Base-by-base conservation (phyloP, 2,888 invertebrate genomes). In the Caenorhabditis afra region DNA sequence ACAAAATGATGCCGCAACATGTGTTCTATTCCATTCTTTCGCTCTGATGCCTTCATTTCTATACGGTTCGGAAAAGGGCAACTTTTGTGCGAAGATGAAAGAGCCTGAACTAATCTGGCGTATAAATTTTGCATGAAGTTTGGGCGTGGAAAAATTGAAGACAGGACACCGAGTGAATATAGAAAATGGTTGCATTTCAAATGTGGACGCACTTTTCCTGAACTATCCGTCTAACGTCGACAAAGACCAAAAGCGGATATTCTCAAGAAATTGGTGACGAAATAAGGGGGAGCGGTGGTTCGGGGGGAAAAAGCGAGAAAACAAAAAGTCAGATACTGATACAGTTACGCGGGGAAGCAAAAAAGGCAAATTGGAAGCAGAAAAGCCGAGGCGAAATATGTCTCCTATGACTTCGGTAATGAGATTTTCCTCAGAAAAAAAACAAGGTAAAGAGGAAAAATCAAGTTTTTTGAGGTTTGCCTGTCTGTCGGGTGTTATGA, bases 101-200 rank as follows among this genome's bases (percentile, higher is more conserved):
- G 7, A 14, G 52, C 23, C 22, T 23, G 44, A 45, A 41, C 41
- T 41, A 53, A 53, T 44, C 14, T 3, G 18, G 11, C 29, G 35
- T 22, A 52, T 53, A 29, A 53, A 65, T 44, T 44, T 53, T 44
- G 16, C 41, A 52, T 50, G 44, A 65, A 49, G 37, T 29, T 47
- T n/a, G 14, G 29, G n/a, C 10, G 22, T 4, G 22, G 23, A 4
- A 50, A 50, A 50, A 39, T 45, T 20, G 62, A 20, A 49, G 18
- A 23, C 5, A 14, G 23, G 50, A 62, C 29, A n/a, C 23, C 14
- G 16, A 47, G 16, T 3, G 35, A 41, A 29, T 52, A 23, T n/a
- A 8, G 14, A 55, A 55, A 55, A 8, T 45, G 59, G 29, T 52
- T 52, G 64, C 64, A 64, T 64, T 64, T 52, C 52, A 16, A 16